Evolutionary conservation across 2,113 vertebrate genomes (phyloP).

Genomic region (Anas platyrhynchos): DNA sequence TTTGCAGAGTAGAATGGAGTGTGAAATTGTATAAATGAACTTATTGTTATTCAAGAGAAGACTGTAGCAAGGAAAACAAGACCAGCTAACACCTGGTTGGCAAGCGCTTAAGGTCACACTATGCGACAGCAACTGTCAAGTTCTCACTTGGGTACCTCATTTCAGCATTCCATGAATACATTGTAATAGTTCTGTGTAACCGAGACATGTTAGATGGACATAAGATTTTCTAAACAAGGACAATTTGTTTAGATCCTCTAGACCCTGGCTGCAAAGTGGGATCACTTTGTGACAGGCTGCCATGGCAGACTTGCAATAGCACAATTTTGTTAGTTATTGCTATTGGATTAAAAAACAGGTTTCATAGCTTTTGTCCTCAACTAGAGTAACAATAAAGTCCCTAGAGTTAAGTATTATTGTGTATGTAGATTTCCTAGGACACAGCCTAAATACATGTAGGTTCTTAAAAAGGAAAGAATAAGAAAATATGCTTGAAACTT

Average conservation of each 20-base stretch:
- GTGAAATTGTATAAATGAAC: not conserved
- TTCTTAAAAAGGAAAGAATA: not conserved
- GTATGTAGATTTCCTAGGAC: not conserved
- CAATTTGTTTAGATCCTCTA: not conserved
- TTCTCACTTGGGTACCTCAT: not conserved
- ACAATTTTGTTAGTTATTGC: not conserved
- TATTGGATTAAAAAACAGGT: not conserved
- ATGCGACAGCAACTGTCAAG: not conserved
- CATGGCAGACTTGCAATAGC: not conserved
- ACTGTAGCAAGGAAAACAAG: not conserved
- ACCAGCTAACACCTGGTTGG: fast-evolving
- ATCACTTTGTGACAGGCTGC: not conserved
- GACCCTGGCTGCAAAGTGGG: not conserved
- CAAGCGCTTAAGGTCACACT: not conserved
- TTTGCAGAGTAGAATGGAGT: not conserved
- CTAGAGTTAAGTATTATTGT: not conserved
- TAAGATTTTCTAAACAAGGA: not conserved
- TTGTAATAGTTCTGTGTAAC: not conserved
- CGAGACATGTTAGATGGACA: not conserved
- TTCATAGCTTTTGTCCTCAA: not conserved
- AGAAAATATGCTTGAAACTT: not conserved
- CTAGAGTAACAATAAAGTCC: not conserved
- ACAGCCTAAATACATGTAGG: not conserved
- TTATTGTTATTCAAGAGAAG: not conserved
- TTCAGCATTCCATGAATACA: not conserved